These are phyloP conservation scores for Grus americana DNA, from an alignment of 2,113 vertebrate species.

Conservation along the genomic window DNA sequence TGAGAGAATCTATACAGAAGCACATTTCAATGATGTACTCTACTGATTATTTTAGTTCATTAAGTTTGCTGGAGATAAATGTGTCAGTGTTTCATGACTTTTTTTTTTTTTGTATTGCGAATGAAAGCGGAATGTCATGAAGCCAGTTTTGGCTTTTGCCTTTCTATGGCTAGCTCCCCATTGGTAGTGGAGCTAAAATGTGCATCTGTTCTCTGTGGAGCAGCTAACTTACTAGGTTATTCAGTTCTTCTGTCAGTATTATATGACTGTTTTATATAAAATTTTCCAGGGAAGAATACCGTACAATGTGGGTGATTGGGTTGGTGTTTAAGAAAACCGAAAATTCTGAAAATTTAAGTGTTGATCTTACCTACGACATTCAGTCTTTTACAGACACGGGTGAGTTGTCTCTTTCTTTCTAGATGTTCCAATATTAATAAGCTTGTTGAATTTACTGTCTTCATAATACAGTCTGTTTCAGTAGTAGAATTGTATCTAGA, in stretches of 20 bases:
- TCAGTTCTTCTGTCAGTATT: neutral
- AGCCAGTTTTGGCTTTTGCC: neutral
- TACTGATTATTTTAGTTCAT: neutral
- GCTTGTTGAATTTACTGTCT: neutral
- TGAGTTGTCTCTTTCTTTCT: slow-evolving; percentile 54
- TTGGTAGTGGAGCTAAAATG: neutral
- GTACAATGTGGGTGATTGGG: slow-evolving; percentile 92
- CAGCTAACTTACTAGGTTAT: neutral
- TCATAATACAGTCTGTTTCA: neutral
- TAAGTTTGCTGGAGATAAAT: neutral
- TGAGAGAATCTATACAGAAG: neutral
- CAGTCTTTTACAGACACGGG: slow-evolving; percentile 89
- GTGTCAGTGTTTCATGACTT: neutral
- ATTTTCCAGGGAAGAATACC: slow-evolving; percentile 83
- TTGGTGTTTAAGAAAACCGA: slow-evolving; percentile 89
- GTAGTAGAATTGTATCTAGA: neutral
- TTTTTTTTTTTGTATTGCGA: neutral
- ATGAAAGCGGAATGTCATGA: neutral
- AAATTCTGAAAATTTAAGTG: slow-evolving; percentile 88
- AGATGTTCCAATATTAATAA: neutral
- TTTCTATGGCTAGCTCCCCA: neutral
- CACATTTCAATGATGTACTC: neutral
- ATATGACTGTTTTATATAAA: neutral
- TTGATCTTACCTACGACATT: slow-evolving; percentile 88
- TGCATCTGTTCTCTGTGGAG: neutral